Evolutionary conservation across 2,113 vertebrate genomes (phyloP).

Genomic region (Corythoichthys intestinalis): DNA sequence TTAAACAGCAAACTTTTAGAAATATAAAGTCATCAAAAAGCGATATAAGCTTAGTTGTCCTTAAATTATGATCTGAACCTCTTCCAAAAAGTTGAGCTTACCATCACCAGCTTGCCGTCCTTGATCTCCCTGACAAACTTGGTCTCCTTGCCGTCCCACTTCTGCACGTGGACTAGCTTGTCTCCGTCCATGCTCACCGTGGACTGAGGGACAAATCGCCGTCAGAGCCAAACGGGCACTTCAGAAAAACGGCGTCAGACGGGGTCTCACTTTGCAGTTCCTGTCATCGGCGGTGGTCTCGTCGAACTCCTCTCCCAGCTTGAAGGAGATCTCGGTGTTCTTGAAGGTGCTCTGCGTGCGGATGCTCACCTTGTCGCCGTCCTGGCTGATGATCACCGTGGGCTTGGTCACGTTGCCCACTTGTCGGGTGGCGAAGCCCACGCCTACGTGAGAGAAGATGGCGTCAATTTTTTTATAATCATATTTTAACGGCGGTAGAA

Average conservation of each 20-base stretch:
- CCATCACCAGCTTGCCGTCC: conserved; percentile 88
- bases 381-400: conserved; percentile 84
- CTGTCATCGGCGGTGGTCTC: conserved; percentile 86
- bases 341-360: conserved; percentile 89
- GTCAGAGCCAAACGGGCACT: too few relatives aligned
- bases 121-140: conserved; percentile 88
- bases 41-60: too few relatives aligned
- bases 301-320: conserved; percentile 90
- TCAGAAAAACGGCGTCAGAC: too few relatives aligned
- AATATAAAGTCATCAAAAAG: too few relatives aligned
- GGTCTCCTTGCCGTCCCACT: conserved; percentile 93
- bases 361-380: conserved; percentile 82
- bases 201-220: conserved; percentile 69
- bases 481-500: too few relatives aligned
- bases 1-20: too few relatives aligned
- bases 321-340: conserved; percentile 89
- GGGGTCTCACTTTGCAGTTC: conserved; percentile 85
- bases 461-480: too few relatives aligned
- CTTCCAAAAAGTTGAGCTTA: conserved; percentile 62
- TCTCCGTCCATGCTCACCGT: conserved; percentile 84
- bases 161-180: conserved; percentile 89
- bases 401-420: conserved; percentile 92
- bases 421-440: conserved; percentile 86
- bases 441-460: conserved; percentile 67
- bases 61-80: too few relatives aligned